A percentile compares a stretch with the other conserved stretches of the same genome.
Conservation (phyloP, 2,113 vertebrate species). For the Myotis yumanensis region DNA sequence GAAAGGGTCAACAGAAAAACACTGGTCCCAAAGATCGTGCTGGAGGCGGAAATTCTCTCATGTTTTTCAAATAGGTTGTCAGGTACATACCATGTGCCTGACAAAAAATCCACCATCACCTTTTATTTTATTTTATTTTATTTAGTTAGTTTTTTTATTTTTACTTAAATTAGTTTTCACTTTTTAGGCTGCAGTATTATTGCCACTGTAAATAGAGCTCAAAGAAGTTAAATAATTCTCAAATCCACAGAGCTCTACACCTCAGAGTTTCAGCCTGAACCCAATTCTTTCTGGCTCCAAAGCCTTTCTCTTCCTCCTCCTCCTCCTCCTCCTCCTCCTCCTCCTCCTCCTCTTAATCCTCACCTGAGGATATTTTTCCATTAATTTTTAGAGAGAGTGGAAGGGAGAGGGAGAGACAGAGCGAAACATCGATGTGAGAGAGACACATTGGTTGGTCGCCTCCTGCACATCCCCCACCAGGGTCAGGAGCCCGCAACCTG, state of each 20-base stretch:
- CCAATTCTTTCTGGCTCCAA: background rate
- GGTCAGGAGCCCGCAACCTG: too few relatives aligned
- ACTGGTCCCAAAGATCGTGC: background rate
- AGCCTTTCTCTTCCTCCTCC: background rate
- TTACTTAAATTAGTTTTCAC: background rate
- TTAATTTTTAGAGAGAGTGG: too few relatives aligned
- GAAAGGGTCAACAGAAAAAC: background rate
- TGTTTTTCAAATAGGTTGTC: background rate
- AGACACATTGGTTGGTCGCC: too few relatives aligned
- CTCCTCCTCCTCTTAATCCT: too few relatives aligned
- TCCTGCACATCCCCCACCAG: too few relatives aligned
- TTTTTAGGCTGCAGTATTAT: background rate
- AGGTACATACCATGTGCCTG: background rate
- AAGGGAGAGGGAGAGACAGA: too few relatives aligned
- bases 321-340: too few relatives aligned
- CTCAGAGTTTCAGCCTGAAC: background rate
- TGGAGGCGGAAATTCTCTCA: background rate
- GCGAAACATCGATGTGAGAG: too few relatives aligned
- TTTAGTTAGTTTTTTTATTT: background rate
- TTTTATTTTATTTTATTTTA: too few relatives aligned
- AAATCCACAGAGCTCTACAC: background rate
- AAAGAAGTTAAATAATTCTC: background rate
- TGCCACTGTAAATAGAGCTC: background rate
- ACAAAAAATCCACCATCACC: background rate
- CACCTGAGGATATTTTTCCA: too few relatives aligned